phyloP scores from a whole-genome alignment of 2,797 vertebrate genomes.

The Oreortyx pictus region DNA sequence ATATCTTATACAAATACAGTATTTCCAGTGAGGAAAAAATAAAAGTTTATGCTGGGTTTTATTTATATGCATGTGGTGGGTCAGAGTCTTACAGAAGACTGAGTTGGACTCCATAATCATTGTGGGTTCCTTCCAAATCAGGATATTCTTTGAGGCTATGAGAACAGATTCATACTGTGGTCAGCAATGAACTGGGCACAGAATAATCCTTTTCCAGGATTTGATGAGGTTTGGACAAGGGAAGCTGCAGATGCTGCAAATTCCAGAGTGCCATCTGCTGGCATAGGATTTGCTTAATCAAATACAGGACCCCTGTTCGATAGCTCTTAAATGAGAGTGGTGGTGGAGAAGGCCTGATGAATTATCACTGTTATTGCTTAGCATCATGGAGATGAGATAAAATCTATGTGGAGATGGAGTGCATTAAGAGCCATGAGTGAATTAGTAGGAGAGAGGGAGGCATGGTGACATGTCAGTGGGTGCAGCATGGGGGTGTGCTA shows the following conservation, averaged over 20 bases:
- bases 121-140: not conserved
- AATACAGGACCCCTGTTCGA: not conserved
- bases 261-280: slow-evolving; percentile 62
- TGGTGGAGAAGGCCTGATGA: not conserved
- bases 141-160: not conserved
- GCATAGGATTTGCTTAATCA: not conserved
- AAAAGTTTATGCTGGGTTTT: not conserved
- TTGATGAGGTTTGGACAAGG: not conserved
- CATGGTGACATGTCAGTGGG: rapidly evolving
- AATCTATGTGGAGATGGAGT: not conserved
- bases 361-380: not conserved
- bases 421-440: not conserved
- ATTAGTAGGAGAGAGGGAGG: not conserved
- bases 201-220: not conserved
- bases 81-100: not conserved
- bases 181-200: not conserved
- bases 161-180: not conserved
- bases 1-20: not conserved
- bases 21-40: not conserved
- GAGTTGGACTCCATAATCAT: not conserved
- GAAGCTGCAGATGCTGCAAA: slow-evolving; percentile 3
- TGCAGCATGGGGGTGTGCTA: not conserved
- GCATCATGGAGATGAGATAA: not conserved
- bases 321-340: rapidly evolving
- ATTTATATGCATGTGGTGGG: not conserved